Evolutionary conservation across 1,140 invertebrate genomes (phyloP).

Genomic region (Aphis craccivora): DNA sequence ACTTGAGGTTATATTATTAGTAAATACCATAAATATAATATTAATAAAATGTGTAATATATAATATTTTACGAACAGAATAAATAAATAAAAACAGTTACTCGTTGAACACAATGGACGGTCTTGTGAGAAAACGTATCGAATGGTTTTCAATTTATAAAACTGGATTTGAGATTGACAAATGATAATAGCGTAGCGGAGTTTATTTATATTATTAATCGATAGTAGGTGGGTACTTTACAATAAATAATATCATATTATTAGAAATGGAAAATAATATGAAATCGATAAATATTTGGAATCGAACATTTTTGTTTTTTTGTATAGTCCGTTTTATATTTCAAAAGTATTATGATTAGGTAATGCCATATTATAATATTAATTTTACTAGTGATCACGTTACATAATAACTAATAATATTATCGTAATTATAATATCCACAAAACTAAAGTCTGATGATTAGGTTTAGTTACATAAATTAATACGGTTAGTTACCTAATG

Average conservation of each 20-base stretch:
- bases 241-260: not conserved
- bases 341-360: not conserved
- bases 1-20: not conserved
- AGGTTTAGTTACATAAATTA: not conserved
- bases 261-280: not conserved
- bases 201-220: not conserved
- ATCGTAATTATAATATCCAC: not conserved
- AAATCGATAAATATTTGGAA: not conserved
- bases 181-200: not conserved
- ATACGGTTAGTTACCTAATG: too few species aligned
- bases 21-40: not conserved
- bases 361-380: not conserved
- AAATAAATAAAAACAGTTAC: not conserved
- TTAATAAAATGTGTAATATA: not conserved
- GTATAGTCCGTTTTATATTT: not conserved
- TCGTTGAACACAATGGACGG: not conserved
- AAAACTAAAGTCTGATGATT: not conserved
- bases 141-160: constrained; percentile 28
- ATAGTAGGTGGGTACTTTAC: not conserved
- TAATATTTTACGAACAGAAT: not conserved
- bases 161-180: constrained; percentile 44
- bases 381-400: not conserved
- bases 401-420: constrained; percentile 4
- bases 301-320: not conserved
- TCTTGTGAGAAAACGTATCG: not conserved